Percentiles rank a stretch among this genome's conserved stretches.
phyloP scores from a whole-genome alignment of 2,113 vertebrate genomes.

The Aplodontia rufa region DNA sequence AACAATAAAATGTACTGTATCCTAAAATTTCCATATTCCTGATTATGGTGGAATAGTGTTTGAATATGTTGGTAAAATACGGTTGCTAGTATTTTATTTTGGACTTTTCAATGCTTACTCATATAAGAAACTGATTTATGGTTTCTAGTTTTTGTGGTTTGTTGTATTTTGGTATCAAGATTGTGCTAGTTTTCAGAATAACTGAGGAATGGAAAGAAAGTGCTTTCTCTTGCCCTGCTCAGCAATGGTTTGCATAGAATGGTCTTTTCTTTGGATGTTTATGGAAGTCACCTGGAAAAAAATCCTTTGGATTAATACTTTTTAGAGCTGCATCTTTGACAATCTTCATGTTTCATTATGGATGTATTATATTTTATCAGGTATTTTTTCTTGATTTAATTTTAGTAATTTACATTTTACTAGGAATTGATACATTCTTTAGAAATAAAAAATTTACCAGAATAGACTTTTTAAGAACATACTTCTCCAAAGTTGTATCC shows the following conservation, averaged over 20 bases:
- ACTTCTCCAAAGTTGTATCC: not conserved
- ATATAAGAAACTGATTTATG: not conserved
- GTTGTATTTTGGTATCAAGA: not conserved
- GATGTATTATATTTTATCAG: not conserved
- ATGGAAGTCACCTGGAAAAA: not conserved
- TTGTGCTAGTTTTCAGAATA: constrained; percentile 15
- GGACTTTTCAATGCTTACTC: not conserved
- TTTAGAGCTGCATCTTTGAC: not conserved
- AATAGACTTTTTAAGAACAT: constrained; percentile 21
- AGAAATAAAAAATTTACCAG: not conserved
- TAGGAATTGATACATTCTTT: constrained; percentile 3
- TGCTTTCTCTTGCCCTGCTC: not conserved
- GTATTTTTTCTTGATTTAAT: not conserved
- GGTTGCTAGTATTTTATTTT: not conserved
- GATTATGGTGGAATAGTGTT: not conserved
- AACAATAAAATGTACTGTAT: not conserved
- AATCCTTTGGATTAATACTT: not conserved
- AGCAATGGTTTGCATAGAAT: not conserved
- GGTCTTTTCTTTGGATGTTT: constrained; percentile 29
- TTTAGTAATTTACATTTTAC: constrained; percentile 23
- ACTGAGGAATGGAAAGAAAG: not conserved
- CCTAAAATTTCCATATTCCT: not conserved
- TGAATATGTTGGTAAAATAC: not conserved
- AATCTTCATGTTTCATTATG: not conserved
- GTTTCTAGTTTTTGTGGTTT: not conserved